phyloP scores from a whole-genome alignment of 2,797 vertebrate species.

The Myotis pilosus region DNA sequence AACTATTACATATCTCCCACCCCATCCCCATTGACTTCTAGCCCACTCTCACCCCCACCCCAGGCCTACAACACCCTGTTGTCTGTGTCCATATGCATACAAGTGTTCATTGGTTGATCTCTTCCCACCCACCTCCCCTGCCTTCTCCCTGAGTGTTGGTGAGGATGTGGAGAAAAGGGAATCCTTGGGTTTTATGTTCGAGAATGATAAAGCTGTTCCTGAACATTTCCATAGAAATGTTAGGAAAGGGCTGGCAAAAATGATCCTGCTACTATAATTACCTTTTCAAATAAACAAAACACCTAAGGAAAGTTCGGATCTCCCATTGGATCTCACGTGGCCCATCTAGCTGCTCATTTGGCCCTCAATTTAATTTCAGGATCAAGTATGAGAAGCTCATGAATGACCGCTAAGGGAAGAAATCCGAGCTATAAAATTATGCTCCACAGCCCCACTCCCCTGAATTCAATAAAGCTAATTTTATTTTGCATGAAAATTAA shows the following conservation, averaged over 20 bases:
- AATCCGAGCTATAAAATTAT: background rate
- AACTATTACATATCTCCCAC: too few relatives aligned
- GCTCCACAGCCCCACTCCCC: background rate
- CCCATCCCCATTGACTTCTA: too few relatives aligned
- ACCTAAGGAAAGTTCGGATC: background rate
- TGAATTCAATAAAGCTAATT: background rate
- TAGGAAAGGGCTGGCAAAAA: background rate
- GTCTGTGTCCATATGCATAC: too few relatives aligned
- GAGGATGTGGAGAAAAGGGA: too few relatives aligned
- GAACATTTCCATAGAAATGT: background rate
- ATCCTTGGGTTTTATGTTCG: background rate
- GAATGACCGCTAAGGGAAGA: background rate
- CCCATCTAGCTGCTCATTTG: background rate
- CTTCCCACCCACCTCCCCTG: too few relatives aligned
- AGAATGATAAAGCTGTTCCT: background rate
- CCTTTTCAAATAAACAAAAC: slow-evolving; percentile 12
- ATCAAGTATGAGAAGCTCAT: background rate
- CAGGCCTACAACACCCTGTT: too few relatives aligned
- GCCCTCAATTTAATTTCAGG: background rate
- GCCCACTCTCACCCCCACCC: too few relatives aligned
- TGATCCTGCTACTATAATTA: background rate
- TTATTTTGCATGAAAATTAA: slow-evolving; percentile 37
- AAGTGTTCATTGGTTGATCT: too few relatives aligned
- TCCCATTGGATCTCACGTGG: background rate
- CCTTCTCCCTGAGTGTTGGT: too few relatives aligned